Conservation (phyloP, 2,113 vertebrate genomes). For the Blennius ocellaris region DNA sequence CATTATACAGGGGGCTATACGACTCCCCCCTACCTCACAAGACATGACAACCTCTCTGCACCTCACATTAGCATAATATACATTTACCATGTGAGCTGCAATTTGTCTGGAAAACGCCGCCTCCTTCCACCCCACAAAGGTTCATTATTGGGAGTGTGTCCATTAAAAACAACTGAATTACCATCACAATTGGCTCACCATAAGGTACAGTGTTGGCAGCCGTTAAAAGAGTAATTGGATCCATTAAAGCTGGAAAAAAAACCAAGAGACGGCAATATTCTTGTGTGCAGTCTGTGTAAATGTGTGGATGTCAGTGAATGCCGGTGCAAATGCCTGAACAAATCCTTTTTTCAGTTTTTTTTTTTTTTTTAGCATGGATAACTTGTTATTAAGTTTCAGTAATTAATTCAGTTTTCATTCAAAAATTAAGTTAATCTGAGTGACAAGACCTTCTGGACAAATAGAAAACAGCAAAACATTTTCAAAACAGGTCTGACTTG, state of each 20-base stretch:
- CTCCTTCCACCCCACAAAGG: conserved; percentile 61
- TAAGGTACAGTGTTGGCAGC: conserved; percentile 62
- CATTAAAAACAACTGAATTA: conserved; percentile 82
- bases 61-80: conserved; percentile 78
- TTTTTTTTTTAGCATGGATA: conserved; percentile 24
- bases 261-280: conserved; percentile 31
- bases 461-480: conserved; percentile 24
- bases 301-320: conserved; percentile 10
- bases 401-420: conserved; percentile 59
- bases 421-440: too few relatives aligned
- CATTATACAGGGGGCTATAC: conserved; percentile 58
- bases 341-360: conserved; percentile 19
- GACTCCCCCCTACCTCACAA: conserved; percentile 55
- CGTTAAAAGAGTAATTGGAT: conserved; percentile 81
- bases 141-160: conserved; percentile 78
- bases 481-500: neutral
- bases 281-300: conserved; percentile 36
- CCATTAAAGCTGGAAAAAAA: conserved; percentile 71
- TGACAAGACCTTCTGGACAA: too few relatives aligned
- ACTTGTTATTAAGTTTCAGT: conserved; percentile 54
- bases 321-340: conserved; percentile 33
- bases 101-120: conserved; percentile 77
- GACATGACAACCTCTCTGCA: conserved; percentile 58
- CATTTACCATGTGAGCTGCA: conserved; percentile 64
- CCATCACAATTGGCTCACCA: conserved; percentile 77